Evolutionary conservation across 2,888 invertebrate species (phyloP), one percentile per base, ranked within the genome.

Genomic region (Tachina lurida): DNA sequence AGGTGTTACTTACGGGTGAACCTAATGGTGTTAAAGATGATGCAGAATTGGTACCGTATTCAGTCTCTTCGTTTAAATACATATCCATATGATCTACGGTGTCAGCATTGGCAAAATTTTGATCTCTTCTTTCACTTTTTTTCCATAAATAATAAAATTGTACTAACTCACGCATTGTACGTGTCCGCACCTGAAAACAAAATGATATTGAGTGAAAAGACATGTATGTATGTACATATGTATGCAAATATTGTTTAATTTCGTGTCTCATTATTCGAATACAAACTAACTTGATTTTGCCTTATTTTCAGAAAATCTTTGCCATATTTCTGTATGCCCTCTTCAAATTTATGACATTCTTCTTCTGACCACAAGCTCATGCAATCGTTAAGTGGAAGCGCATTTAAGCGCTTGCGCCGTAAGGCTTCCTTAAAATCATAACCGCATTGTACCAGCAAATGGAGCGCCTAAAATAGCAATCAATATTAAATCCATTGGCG

Each of bases 101-200:
- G 62, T 92, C 92, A 13, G 92, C 90, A 5, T 91, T 90, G 1
- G 90, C 89, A 74, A 91, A 92, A 84, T 91, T 90, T 54, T 91
- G 91, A 89, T 99, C 99, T 93, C 99, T 98, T 19, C 99, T 94
- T 91, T 99, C 99, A 41, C 99, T 99, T 93, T 99, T 99, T 93
- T 99, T 99, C 99, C 99, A 99, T 77, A 98, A 94, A 90, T 97
- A 97, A 93, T 97, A 97, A 93, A 99, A 99, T 91, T 99, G 98
- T 15, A 99, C 98, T 86, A 99, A 94, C 93, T 99, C 99, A 47
- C 98, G 98, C 60, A 99, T 98, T 10, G 98, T 97, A 88, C 99
- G 94, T 80, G 98, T 98, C 89, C 97, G 95, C 65, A 99, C 93
- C 93, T 93, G 79, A 60, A 68, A 71, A 31, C 31, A 5, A 31